Conservation (phyloP, 2,888 invertebrate genomes). For the Erpobdella octoculata region DNA sequence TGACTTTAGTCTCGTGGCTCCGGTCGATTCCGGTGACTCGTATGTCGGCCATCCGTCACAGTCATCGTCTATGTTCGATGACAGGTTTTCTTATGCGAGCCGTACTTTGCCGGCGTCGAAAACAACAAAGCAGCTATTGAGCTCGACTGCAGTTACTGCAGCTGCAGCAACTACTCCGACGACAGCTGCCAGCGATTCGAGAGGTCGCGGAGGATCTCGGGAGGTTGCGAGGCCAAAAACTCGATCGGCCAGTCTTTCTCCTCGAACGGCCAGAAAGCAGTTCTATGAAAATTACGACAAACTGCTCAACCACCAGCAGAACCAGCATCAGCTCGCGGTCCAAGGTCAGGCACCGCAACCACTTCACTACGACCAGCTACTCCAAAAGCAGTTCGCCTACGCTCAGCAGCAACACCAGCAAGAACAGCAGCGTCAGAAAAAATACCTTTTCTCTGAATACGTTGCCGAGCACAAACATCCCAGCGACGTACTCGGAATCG, state of each 20-base stretch:
- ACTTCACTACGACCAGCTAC: background rate
- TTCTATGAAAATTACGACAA: conserved; percentile 36
- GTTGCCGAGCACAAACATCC: conserved; percentile 3
- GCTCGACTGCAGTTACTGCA: background rate
- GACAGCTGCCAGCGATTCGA: background rate
- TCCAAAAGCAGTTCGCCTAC: background rate
- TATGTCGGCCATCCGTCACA: background rate
- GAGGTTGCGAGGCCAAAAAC: background rate
- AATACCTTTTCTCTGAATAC: conserved; percentile 9
- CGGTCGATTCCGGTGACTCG: background rate
- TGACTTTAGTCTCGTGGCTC: background rate
- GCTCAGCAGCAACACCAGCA: background rate
- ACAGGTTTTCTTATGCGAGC: background rate
- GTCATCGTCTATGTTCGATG: background rate
- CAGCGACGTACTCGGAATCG: background rate
- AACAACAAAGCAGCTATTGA: background rate
- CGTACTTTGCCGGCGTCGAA: background rate
- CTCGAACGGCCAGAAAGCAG: conserved; percentile 32
- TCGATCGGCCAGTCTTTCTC: conserved; percentile 33
- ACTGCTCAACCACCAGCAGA: background rate
- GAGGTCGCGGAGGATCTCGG: conserved; percentile 2
- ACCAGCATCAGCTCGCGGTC: background rate
- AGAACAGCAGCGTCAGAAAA: conserved; percentile 10
- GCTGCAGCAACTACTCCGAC: background rate
- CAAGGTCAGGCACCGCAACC: background rate